A percentile compares a stretch with the other conserved stretches of the same genome.
These are phyloP conservation scores for Eristalinus sepulchralis DNA, from an alignment of 2,888 invertebrate species.

Conservation along the genomic window DNA sequence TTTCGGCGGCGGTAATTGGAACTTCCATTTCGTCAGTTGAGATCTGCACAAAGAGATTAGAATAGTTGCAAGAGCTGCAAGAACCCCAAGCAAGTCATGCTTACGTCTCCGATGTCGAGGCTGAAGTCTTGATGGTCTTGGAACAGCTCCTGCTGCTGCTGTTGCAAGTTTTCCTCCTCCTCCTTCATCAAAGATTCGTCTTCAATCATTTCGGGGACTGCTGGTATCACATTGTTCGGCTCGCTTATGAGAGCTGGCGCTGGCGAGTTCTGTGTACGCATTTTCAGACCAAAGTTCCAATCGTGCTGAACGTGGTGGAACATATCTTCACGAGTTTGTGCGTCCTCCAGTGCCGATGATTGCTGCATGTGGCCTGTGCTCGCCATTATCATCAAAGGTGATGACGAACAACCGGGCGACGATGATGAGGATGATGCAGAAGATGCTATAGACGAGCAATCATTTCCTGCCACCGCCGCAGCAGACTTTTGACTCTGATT, in stretches of 20 bases:
- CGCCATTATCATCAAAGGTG: slow-evolving; percentile 69
- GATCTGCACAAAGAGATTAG: slow-evolving; percentile 19
- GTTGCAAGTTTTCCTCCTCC: slow-evolving; percentile 37
- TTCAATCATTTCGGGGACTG: slow-evolving; percentile 43
- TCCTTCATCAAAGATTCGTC: slow-evolving; percentile 55
- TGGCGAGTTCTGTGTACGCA: slow-evolving; percentile 45
- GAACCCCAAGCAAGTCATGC: background rate
- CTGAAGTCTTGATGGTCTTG: slow-evolving; percentile 56
- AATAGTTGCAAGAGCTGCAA: background rate
- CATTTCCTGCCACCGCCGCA: slow-evolving; percentile 60
- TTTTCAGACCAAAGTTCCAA: slow-evolving; percentile 79
- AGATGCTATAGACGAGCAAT: slow-evolving; percentile 73
- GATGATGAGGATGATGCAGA: slow-evolving; percentile 75
- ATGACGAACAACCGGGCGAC: slow-evolving; percentile 75
- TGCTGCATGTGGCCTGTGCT: slow-evolving; percentile 73
- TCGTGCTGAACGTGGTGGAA: slow-evolving; percentile 80
- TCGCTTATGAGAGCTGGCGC: slow-evolving; percentile 48
- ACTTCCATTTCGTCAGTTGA: slow-evolving; percentile 76
- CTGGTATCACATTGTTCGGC: slow-evolving; percentile 44
- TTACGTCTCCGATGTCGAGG: slow-evolving; percentile 65
- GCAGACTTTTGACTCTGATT: slow-evolving; percentile 71
- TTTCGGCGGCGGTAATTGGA: slow-evolving; percentile 84
- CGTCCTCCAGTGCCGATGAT: slow-evolving; percentile 59
- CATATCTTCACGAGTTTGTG: slow-evolving; percentile 74
- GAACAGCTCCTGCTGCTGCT: slow-evolving; percentile 56